Conservation (phyloP, 2,797 vertebrate species). For the Delichon dasypus region DNA sequence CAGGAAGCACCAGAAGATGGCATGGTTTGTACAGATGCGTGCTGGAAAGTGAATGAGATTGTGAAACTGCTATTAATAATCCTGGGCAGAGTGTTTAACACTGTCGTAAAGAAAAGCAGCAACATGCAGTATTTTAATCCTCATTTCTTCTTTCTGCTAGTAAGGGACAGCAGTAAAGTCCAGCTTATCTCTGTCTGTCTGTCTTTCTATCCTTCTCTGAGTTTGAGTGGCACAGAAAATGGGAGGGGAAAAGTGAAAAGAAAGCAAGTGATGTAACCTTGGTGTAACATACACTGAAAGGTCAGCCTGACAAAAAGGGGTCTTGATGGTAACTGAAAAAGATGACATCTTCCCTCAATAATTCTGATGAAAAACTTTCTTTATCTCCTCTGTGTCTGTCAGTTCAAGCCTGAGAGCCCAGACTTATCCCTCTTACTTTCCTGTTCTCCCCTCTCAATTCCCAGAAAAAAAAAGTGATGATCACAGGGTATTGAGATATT, state of each 20-base stretch:
- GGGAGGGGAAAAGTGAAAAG: background rate
- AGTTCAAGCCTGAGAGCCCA: background rate
- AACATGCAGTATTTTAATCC: background rate
- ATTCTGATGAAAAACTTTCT: background rate
- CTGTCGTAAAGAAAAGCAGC: background rate
- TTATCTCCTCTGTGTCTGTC: background rate
- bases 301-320: background rate
- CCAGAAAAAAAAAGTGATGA: background rate
- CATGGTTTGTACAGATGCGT: conserved; percentile 75
- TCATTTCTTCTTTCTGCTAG: conserved; percentile 19
- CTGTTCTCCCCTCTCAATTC: background rate
- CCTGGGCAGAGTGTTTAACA: background rate
- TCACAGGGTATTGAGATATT: background rate
- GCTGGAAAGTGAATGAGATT: conserved; percentile 14
- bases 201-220: background rate
- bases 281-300: background rate
- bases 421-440: background rate
- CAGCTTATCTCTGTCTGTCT: background rate
- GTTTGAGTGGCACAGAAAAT: background rate
- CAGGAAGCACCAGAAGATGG: conserved; percentile 83
- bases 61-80: conserved; percentile 42
- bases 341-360: background rate
- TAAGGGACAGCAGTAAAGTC: background rate
- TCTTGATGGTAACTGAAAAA: background rate
- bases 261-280: background rate